A percentile compares a stretch with the other conserved stretches of the same genome.
These are phyloP conservation scores for Calliopum simillimum DNA, from an alignment of 2,888 invertebrate species.

Conservation along the genomic window DNA sequence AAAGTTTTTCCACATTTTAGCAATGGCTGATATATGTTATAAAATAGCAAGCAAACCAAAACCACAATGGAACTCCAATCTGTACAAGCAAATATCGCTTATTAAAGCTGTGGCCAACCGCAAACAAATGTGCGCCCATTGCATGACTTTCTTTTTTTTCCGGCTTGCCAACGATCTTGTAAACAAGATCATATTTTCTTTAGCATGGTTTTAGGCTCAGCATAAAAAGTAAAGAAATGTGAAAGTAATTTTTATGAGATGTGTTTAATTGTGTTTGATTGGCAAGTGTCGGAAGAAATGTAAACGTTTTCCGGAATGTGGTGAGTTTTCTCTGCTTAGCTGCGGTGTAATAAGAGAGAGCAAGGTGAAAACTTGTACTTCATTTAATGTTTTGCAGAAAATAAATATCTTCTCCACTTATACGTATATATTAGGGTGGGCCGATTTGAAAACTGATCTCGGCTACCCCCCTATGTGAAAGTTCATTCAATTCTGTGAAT, in stretches of 20 bases:
- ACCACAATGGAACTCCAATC: no score
- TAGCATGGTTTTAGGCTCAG: constrained; percentile 16
- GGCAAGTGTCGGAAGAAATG: not conserved
- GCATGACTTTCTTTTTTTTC: constrained; percentile 18
- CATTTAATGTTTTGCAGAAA: no score
- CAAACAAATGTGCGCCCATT: not conserved
- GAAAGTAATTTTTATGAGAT: constrained; percentile 10
- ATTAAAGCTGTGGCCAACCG: not conserved
- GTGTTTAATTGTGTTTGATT: not conserved
- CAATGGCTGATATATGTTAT: no score
- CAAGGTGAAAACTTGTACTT: no score
- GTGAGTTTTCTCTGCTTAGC: constrained; percentile 13
- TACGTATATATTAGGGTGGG: no score
- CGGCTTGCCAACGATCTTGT: not conserved
- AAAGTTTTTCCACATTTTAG: no score
- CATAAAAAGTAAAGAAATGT: constrained; percentile 10
- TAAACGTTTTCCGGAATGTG: not conserved
- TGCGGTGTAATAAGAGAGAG: not conserved
- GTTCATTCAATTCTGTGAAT: no score
- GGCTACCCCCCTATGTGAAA: no score
- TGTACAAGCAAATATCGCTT: no score
- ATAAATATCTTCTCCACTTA: no score
- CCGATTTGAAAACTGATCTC: no score
- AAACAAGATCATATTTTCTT: not conserved
- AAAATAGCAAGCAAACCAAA: no score